These are phyloP conservation scores for Patella depressa DNA, from an alignment of 2,888 invertebrate species.

Conservation along the genomic window DNA sequence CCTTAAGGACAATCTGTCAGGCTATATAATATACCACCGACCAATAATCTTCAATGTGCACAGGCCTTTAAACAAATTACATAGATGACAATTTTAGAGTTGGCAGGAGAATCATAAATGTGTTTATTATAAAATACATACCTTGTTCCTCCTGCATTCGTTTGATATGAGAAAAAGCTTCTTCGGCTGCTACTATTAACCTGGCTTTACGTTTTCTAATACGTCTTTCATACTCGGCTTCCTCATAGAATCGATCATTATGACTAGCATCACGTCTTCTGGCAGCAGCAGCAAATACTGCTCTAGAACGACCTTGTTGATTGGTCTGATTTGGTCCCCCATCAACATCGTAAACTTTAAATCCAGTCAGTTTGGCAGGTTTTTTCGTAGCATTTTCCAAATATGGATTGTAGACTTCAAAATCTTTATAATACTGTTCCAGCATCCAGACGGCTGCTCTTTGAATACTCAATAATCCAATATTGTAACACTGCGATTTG, in stretches of 20 bases:
- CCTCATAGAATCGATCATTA: constrained; percentile 96
- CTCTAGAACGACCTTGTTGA: constrained; percentile 61
- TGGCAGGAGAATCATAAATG: neutral
- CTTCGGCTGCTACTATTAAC: constrained; percentile 93
- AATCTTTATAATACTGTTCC: constrained; percentile 94
- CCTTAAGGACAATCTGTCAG: no score
- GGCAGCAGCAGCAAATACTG: constrained; percentile 79
- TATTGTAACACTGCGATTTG: constrained; percentile 85
- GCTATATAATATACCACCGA: no score
- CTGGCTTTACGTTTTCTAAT: constrained; percentile 92
- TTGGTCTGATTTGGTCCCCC: constrained; percentile 69
- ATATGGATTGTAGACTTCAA: constrained; percentile 96
- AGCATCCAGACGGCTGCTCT: constrained; percentile 94
- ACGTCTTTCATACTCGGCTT: constrained; percentile 94
- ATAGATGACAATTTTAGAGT: no score
- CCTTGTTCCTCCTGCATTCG: constrained; percentile 79
- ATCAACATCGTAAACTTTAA: constrained; percentile 97
- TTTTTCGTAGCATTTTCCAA: constrained; percentile 63
- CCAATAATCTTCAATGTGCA: no score
- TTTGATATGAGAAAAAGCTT: constrained; percentile 97
- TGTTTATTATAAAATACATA: constrained; percentile 43
- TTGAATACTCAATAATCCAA: constrained; percentile 85
- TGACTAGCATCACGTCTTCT: constrained; percentile 91
- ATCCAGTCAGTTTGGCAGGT: constrained; percentile 59
- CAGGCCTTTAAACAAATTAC: no score